A percentile compares a stretch with the other conserved stretches of the same genome.
These are phyloP conservation scores for Drosophila stalkeri DNA, from an alignment of 2,888 invertebrate genomes.

Conservation along the genomic window DNA sequence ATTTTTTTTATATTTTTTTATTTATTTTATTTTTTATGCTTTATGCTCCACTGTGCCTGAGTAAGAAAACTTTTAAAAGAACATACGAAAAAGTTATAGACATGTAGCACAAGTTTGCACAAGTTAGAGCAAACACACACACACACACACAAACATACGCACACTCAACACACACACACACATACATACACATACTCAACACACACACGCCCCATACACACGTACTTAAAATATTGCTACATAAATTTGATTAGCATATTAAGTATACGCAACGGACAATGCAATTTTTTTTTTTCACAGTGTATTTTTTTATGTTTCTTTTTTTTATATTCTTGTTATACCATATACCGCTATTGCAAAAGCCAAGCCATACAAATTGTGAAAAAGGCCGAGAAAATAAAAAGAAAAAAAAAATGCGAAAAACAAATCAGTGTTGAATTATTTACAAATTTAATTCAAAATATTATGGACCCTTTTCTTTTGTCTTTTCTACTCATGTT, in stretches of 20 bases:
- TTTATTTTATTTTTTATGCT: neutral
- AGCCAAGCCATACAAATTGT: conserved; percentile 6
- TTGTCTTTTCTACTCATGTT: too few species aligned
- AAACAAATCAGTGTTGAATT: conserved; percentile 53
- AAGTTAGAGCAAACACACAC: conserved; percentile 35
- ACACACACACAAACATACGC: conserved; percentile 1
- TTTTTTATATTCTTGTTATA: neutral
- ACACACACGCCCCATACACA: conserved; percentile 7
- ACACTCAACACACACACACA: conserved; percentile 13
- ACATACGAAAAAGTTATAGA: conserved; percentile 31
- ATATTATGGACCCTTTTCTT: conserved; percentile 30
- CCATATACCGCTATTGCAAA: neutral
- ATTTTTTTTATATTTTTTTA: neutral
- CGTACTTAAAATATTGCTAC: conserved; percentile 6
- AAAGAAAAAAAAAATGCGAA: too few species aligned
- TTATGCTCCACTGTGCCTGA: conserved; percentile 8
- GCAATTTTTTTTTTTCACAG: conserved; percentile 20
- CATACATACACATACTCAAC: neutral
- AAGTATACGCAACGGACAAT: conserved; percentile 56
- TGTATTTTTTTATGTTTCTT: neutral
- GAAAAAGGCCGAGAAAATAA: neutral
- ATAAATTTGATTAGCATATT: conserved; percentile 68
- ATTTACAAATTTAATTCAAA: conserved; percentile 54
- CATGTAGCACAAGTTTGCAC: conserved; percentile 49
- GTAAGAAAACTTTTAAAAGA: conserved; percentile 18